Evolutionary conservation across 2,113 vertebrate species (phyloP), one percentile per base, ranked within the genome.

Genomic region (Scartelaos histophorus): DNA sequence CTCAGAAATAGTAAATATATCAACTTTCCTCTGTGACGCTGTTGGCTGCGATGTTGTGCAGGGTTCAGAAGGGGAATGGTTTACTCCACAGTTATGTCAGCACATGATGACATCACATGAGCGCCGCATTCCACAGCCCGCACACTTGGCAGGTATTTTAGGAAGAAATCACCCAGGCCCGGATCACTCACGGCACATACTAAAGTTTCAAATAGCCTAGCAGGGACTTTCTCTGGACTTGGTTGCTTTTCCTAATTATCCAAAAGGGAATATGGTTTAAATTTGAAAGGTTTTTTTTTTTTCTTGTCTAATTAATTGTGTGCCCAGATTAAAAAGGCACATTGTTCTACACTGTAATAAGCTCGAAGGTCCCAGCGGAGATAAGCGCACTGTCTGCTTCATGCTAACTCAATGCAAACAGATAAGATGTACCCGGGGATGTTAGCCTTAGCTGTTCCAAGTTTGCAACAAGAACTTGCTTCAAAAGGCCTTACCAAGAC

Each of bases 261-360:
- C 84, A 86, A 89, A 80, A 82, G 80, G 80, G 82, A 87, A 85
- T 89, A 85, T 86, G 79, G 87, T 79, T 88, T 82, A 79, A 81
- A 90, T 90, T 82, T 85, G 69, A 86, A 86, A 79, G 71, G n/a
- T n/a, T n/a, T n/a, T 29, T 70, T 82, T 79, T 61, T 61, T 35
- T 71, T 82, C 68, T 73, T 74, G 70, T 89, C 88, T 91, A 89
- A 91, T 93, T 93, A 88, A 92, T 91, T 91, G 80, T 81, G 68
- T 78, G 85, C 79, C 74, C 17, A 85, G 87, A 92, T 94, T 93
- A 90, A 88, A 87, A 91, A 90, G 87, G 86, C 80, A 73, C 88
- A 84, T 73, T 75, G 80, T 82, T 83, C 78, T 68, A 80, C 76
- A 12, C 72, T 85, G 78, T 92, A 91, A 93, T 93, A 84, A 78